Percentiles rank a stretch among this genome's conserved stretches.
phyloP scores from a whole-genome alignment of 2,888 invertebrate genomes.

The Drosophila nigricruria region DNA sequence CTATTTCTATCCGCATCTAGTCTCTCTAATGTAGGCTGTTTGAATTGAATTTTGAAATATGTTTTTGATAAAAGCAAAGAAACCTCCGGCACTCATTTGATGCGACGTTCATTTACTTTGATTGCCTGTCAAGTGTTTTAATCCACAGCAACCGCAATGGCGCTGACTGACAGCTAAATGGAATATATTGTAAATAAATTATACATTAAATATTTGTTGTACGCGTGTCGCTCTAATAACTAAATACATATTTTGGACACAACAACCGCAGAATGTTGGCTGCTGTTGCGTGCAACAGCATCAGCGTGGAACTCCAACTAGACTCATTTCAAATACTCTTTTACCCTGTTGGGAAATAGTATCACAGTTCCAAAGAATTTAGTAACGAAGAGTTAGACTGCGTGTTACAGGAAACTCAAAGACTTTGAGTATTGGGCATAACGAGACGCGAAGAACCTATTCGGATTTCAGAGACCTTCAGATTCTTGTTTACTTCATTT shows the following conservation, averaged over 20 bases:
- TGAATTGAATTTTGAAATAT: not conserved
- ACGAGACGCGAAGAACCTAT: too few relatives aligned
- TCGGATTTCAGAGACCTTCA: too few relatives aligned
- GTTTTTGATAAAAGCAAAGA: not conserved
- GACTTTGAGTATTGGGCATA: too few relatives aligned
- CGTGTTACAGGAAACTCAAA: not conserved
- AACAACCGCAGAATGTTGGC: conserved; percentile 45
- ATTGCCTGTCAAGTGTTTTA: conserved; percentile 3
- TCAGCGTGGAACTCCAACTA: not conserved
- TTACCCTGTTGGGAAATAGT: not conserved
- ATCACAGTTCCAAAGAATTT: not conserved
- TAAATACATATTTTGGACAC: conserved; percentile 20
- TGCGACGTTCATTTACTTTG: not conserved
- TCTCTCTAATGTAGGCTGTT: too few relatives aligned
- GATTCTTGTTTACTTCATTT: too few relatives aligned
- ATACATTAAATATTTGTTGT: conserved; percentile 35
- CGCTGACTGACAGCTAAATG: conserved; percentile 11
- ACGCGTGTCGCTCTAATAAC: conserved; percentile 15
- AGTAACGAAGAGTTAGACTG: not conserved
- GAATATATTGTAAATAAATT: conserved; percentile 25
- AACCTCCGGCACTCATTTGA: not conserved
- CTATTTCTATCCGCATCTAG: too few relatives aligned
- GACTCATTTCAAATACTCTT: not conserved
- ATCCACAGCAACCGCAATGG: conserved; percentile 7
- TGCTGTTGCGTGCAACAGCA: conserved; percentile 8